These are phyloP conservation scores for Acanthococcus lagerstroemiae DNA, from an alignment of 2,888 invertebrate genomes.

Conservation along the genomic window DNA sequence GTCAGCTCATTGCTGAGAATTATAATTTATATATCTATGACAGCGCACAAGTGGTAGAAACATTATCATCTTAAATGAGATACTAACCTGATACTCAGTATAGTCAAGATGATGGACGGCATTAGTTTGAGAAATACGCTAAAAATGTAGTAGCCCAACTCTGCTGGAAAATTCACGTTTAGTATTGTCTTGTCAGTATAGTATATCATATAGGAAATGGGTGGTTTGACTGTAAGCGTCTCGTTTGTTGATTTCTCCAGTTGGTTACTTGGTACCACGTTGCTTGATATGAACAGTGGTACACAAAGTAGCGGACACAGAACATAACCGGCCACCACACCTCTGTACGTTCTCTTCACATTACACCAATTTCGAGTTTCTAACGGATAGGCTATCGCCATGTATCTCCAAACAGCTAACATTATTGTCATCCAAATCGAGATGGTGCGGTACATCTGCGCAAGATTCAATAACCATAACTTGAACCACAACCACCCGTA, in stretches of 20 bases:
- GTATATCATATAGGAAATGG: constrained; percentile 60
- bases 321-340: constrained; percentile 67
- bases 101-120: too few relatives aligned
- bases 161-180: constrained; percentile 52
- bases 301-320: constrained; percentile 74
- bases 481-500: constrained; percentile 75
- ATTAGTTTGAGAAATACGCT: constrained; percentile 84
- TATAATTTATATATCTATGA: too few relatives aligned
- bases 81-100: too few relatives aligned
- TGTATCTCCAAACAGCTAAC: constrained; percentile 75
- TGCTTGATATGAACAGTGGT: constrained; percentile 70
- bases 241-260: constrained; percentile 42
- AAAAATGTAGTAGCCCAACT: constrained; percentile 80
- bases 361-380: constrained; percentile 73
- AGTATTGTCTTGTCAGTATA: constrained; percentile 52
- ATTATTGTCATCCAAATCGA: constrained; percentile 89
- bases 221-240: constrained; percentile 45
- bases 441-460: constrained; percentile 79
- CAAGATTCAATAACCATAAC: constrained; percentile 82
- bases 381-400: constrained; percentile 73
- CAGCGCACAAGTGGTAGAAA: too few relatives aligned
- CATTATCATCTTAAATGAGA: too few relatives aligned
- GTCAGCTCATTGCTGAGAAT: too few relatives aligned
- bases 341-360: constrained; percentile 61
- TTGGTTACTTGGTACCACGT: constrained; percentile 49